phyloP scores from a whole-genome alignment of 2,888 invertebrate genomes.

The Eupelmus urozonus region DNA sequence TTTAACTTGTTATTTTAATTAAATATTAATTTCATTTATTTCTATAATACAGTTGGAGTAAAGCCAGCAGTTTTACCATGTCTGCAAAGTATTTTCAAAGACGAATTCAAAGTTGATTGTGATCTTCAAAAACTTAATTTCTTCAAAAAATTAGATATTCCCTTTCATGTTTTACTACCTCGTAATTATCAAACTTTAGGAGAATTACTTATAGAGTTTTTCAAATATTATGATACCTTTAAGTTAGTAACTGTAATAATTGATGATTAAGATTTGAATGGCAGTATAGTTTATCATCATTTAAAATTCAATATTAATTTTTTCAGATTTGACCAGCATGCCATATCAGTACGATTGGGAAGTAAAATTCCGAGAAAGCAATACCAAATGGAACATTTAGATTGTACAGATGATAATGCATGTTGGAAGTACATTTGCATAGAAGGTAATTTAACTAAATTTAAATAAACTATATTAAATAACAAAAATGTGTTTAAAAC shows the following conservation, averaged over 20 bases:
- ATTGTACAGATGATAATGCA: too few species aligned
- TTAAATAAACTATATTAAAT: neutral
- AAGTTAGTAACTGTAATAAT: neutral
- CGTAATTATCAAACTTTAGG: too few species aligned
- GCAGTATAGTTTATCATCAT: neutral
- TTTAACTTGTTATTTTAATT: too few species aligned
- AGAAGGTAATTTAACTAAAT: neutral
- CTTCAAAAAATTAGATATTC: too few species aligned
- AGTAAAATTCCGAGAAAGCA: too few species aligned
- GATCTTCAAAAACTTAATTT: too few species aligned
- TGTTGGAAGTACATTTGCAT: neutral
- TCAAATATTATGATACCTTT: slow-evolving; percentile 8
- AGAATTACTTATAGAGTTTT: neutral
- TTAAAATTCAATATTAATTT: neutral
- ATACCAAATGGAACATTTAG: too few species aligned
- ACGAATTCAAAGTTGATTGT: too few species aligned
- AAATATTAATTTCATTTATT: too few species aligned
- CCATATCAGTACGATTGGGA: neutral
- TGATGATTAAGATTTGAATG: neutral
- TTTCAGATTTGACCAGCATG: neutral
- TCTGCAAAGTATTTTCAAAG: slow-evolving; percentile 84
- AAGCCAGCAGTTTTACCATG: slow-evolving; percentile 89
- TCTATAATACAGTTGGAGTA: slow-evolving; percentile 85
- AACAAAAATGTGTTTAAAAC: too few species aligned
- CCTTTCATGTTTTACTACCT: too few species aligned